Percentiles rank a stretch among this genome's conserved stretches.
These are phyloP conservation scores for Thamnaconus septentrionalis DNA, from an alignment of 2,113 vertebrate species.

Conservation along the genomic window DNA sequence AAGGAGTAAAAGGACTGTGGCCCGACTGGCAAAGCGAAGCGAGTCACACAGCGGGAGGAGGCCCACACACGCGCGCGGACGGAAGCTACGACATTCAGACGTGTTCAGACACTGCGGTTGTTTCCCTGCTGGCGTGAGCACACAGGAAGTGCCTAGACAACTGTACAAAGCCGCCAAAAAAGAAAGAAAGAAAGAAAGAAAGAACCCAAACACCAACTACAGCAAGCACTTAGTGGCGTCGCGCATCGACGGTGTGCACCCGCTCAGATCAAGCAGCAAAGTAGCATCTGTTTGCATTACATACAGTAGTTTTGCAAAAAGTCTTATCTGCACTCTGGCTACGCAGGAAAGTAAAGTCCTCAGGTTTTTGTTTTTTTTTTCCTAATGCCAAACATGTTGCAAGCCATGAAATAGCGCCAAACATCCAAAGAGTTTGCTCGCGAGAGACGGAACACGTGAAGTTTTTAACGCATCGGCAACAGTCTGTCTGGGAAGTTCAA, in stretches of 20 bases:
- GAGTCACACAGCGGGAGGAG: too few species aligned
- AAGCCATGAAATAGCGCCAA: constrained; percentile 4
- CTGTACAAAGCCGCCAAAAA: constrained; percentile 7
- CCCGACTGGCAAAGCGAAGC: constrained; percentile 41
- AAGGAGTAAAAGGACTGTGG: constrained; percentile 68
- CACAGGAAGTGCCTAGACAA: constrained; percentile 4
- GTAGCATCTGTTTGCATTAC: constrained; percentile 16
- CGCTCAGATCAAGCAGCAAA: constrained; percentile 11
- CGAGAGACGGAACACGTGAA: constrained; percentile 30
- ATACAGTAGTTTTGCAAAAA: constrained; percentile 21
- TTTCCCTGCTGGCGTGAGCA: too few species aligned
- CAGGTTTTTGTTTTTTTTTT: constrained; percentile 48
- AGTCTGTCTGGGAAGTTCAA: constrained; percentile 9
- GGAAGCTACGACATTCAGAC: too few species aligned
- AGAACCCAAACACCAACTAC: constrained; percentile 24
- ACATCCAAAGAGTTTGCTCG: constrained; percentile 4
- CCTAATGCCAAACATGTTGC: constrained; percentile 19
- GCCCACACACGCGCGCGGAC: too few species aligned
- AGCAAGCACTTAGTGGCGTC: too few species aligned
- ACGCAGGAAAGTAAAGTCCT: constrained; percentile 32
- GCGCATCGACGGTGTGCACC: too few species aligned
- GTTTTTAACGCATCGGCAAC: constrained; percentile 14
- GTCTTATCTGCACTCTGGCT: constrained; percentile 6
- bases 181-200: constrained; percentile 23
- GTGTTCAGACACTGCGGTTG: too few species aligned